These are phyloP conservation scores for Neoascia interrupta DNA, from an alignment of 2,888 invertebrate genomes.

Conservation along the genomic window DNA sequence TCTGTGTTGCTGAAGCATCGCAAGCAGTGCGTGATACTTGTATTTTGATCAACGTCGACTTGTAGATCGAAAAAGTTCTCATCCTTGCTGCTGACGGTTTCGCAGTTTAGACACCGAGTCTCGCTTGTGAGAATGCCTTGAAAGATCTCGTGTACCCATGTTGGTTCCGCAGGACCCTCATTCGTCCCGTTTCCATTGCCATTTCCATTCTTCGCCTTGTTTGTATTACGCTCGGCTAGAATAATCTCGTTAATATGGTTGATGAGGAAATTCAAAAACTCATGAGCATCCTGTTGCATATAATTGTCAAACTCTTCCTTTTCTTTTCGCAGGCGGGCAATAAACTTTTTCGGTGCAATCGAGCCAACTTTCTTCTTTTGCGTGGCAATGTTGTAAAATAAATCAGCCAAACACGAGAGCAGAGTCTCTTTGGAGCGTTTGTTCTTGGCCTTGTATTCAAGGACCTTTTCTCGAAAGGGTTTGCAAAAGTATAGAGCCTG, in stretches of 20 bases:
- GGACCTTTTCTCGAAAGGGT: slow-evolving; percentile 98
- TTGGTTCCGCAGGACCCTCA: slow-evolving; percentile 87
- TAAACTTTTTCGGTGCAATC: slow-evolving; percentile 99
- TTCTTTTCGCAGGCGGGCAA: slow-evolving; percentile 97
- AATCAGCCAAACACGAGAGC: slow-evolving; percentile 97
- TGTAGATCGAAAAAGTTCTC: slow-evolving; percentile 99
- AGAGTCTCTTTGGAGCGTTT: slow-evolving; percentile 98
- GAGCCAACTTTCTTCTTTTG: slow-evolving; percentile 99
- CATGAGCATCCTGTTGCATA: slow-evolving; percentile 99
- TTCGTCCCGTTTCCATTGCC: slow-evolving; percentile 65
- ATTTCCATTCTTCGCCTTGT: slow-evolving; percentile 70
- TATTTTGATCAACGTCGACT: slow-evolving; percentile 99
- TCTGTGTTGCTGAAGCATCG: slow-evolving; percentile 99
- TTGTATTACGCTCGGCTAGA: slow-evolving; percentile 84
- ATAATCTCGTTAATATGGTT: slow-evolving; percentile 99
- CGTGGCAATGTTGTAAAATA: slow-evolving; percentile 99
- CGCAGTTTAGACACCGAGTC: slow-evolving; percentile 99
- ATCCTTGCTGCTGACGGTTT: slow-evolving; percentile 99
- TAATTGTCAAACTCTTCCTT: slow-evolving; percentile 99
- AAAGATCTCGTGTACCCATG: slow-evolving; percentile 99
- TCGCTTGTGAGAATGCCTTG: slow-evolving; percentile 99
- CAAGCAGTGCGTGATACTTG: slow-evolving; percentile 98
- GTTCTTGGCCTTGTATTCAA: slow-evolving; percentile 98
- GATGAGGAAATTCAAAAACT: slow-evolving; percentile 99
- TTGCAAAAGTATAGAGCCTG: slow-evolving; percentile 99